Evolutionary conservation across 2,888 invertebrate species (phyloP), one percentile per base, ranked within the genome.

Genomic region (Zaprionus obscuricornis): DNA sequence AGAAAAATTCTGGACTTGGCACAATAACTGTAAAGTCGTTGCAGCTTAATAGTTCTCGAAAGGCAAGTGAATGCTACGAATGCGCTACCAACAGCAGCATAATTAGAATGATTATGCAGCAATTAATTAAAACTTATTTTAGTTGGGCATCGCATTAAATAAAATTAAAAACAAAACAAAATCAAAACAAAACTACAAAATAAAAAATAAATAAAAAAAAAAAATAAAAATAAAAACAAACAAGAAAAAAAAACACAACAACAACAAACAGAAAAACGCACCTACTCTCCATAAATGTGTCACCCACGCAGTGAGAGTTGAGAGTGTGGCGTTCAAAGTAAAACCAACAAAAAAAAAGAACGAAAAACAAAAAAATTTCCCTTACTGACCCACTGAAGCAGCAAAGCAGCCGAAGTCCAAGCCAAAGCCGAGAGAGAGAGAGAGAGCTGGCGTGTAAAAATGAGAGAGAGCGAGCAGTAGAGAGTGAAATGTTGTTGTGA

Each of bases 111-210:
- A 77, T 81, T 81, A 74, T 77, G 60, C 74, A 29, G 65, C 77
- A 74, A 77, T 77, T 77, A 77, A 77, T 77, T 81, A 77, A 77
- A 81, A 58, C 66, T 67, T 75, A 60, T 68, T 78, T 75, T 74
- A 57, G 54, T 63, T 39, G 49, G 36, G 27, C 33, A 45, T 31
- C 42, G 47, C 56, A 33, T 20, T 20, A 17, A 33, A 47, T 45
- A 42, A 36, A 17, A 20, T 22, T 8, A 42, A 42, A 34, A 63
- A 22, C 22, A 4, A 22, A 22, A 22, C 14, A 33, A n/a, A 37
- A 3, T 13, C 31, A 39, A 42, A 43, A 37, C 11, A 22, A 39
- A 26, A 65, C 40, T 40, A 33, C 24, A 49, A 59, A 34, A 16
- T 16, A 22, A 22, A 22, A 22, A n/a, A n/a, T n/a, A n/a, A n/a